phyloP scores from a whole-genome alignment of 92 coral and sea anemone genomes.

The Metridium senile region DNA sequence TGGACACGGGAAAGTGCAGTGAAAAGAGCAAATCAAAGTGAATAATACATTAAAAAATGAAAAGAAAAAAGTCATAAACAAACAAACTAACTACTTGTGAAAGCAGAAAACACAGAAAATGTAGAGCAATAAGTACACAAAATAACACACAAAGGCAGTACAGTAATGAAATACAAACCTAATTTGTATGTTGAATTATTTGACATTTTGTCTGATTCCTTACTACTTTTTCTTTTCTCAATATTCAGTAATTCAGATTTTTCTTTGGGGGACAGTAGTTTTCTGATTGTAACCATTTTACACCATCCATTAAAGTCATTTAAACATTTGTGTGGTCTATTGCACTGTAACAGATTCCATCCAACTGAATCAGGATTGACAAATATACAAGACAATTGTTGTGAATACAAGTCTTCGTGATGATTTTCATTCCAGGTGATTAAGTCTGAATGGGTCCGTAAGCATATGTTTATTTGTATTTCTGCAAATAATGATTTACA shows the following conservation, averaged over 20 bases:
- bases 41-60: neutral
- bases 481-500: conserved; percentile 5
- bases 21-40: too few relatives aligned
- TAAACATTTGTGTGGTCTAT: conserved; percentile 37
- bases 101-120: too few relatives aligned
- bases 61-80: neutral
- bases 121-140: too few relatives aligned
- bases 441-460: neutral
- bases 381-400: conserved; percentile 78
- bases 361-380: conserved; percentile 63
- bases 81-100: neutral
- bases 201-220: conserved; percentile 9
- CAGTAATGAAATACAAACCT: neutral
- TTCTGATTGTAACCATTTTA: conserved; percentile 51
- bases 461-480: conserved; percentile 9
- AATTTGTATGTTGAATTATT: conserved; percentile 3
- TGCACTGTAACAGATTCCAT: conserved; percentile 12
- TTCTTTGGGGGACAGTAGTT: conserved; percentile 74
- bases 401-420: neutral
- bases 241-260: conserved; percentile 30
- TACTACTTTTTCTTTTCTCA: conserved; percentile 24
- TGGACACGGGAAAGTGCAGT: too few relatives aligned
- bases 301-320: conserved; percentile 33
- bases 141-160: too few relatives aligned
- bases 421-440: neutral